Percentiles rank a stretch among this genome's conserved stretches.
Conservation (phyloP, 2,797 vertebrate genomes). For the Pangasius larnaudii region DNA sequence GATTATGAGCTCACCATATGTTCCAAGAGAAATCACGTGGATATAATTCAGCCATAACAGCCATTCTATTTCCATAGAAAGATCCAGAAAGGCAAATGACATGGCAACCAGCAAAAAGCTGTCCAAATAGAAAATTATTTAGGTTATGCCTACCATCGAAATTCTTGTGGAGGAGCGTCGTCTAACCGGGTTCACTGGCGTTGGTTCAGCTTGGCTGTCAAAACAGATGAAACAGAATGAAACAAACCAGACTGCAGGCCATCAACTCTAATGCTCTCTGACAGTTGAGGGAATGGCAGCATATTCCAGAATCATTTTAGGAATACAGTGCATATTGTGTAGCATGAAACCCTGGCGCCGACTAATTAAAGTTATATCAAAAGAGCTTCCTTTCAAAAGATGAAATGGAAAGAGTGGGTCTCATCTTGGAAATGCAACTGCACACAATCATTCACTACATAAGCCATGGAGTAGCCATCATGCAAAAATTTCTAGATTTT, state of each 20-base stretch:
- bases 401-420: background rate
- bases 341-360: background rate
- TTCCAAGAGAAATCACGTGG: conserved; percentile 30
- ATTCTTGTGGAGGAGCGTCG: conserved; percentile 90
- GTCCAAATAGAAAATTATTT: background rate
- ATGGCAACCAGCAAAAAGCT: conserved; percentile 20
- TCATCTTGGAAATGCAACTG: background rate
- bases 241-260: conserved; percentile 9
- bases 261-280: conserved; percentile 9
- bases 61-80: conserved; percentile 17
- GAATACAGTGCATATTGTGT: background rate
- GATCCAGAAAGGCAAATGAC: conserved; percentile 21
- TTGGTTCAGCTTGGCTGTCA: conserved; percentile 83
- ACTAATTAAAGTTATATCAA: background rate
- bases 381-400: background rate
- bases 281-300: conserved; percentile 12
- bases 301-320: background rate
- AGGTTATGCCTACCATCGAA: conserved; percentile 84
- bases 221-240: conserved; percentile 28
- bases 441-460: background rate
- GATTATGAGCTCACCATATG: conserved; percentile 38
- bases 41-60: conserved; percentile 11
- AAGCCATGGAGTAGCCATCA: background rate
- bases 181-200: conserved; percentile 88
- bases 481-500: background rate